A percentile compares a stretch with the other conserved stretches of the same genome.
Evolutionary conservation across 2,797 vertebrate species (phyloP).

Genomic region (Holocentrus rufus): DNA sequence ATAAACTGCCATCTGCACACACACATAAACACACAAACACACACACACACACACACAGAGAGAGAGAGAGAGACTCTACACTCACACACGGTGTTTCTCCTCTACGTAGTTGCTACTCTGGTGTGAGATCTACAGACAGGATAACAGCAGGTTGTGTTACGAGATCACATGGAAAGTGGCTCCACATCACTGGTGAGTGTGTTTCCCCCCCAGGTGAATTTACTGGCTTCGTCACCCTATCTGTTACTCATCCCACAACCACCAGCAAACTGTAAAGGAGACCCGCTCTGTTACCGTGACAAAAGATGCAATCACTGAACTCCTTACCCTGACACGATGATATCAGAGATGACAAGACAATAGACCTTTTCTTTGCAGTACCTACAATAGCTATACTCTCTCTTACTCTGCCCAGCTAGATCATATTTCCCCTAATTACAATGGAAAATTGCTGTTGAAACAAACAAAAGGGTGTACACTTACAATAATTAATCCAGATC

Average conservation of each 20-base stretch:
- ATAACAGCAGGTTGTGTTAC: constrained; percentile 48
- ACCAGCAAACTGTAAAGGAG: constrained; percentile 50
- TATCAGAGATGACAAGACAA: constrained; percentile 52
- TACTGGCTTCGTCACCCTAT: constrained; percentile 41
- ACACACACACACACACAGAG: neutral
- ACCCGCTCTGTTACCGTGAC: constrained; percentile 53
- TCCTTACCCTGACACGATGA: constrained; percentile 40
- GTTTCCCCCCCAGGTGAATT: constrained; percentile 22
- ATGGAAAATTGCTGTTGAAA: constrained; percentile 18
- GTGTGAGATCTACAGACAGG: constrained; percentile 39
- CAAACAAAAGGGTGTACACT: constrained; percentile 57
- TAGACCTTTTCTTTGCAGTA: constrained; percentile 38
- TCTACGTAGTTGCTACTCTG: constrained; percentile 31
- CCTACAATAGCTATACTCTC: constrained; percentile 36
- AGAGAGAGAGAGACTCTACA: too few relatives aligned
- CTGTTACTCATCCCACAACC: constrained; percentile 45
- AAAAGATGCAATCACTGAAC: constrained; percentile 51
- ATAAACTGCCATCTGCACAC: constrained; percentile 24
- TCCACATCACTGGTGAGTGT: neutral
- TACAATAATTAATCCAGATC: constrained; percentile 61
- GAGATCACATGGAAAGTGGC: constrained; percentile 44
- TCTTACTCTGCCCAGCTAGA: constrained; percentile 13
- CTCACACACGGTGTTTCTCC: neutral
- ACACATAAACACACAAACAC: neutral
- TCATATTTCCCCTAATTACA: constrained; percentile 38